Base-by-base conservation (phyloP, 2,888 invertebrate genomes). In the Drosophila glabriapex region DNA sequence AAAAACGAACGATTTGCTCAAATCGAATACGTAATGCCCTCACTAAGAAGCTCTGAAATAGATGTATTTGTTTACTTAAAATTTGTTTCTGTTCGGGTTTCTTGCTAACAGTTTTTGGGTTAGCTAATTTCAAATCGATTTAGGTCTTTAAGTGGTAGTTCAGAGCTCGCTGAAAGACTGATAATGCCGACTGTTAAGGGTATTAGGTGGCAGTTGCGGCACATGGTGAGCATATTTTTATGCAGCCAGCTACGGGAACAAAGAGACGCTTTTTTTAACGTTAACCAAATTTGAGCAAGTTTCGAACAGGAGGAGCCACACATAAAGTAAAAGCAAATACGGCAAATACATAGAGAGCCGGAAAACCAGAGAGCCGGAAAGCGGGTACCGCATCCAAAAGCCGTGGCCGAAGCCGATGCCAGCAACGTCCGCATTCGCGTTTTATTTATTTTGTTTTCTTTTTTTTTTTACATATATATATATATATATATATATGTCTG, bases 401-500 rank as follows among this genome's bases (percentile, higher is more conserved):
- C 67, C 76, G 76, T 78, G 76, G 71, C 78, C 82, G 73, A 78
- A 81, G 74, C 66, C 82, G 82, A 63, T 73, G 78, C 73, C 66
- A 68, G 72, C 46, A 80, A 85, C 53, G 78, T 87, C 85, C 85
- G 85, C 80, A 89, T 70, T 89, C 90, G 88, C 88, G 90, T 68
- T 67, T 69, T 39, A 56, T 41, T 63, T 65, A 35, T 10, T 58
- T 56, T 55, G 2, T 35, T 29, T 14, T 3, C 4, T 10, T 2
- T 55, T 68, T 55, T 68, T 65, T 72, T 64, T 4, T 31, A 6
- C 7, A 58, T 12, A 52, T 16, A 31, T 31, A 35, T 54, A 43
- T 54, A 41, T 41, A 16, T 46, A 33, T 49, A 37, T 61, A n/a
- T 29, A 14, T 39, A n/a, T 39, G 7, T 39, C 19, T 39, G 37